Conservation (phyloP, 2,888 invertebrate genomes). For the Adelphocoris suturalis region DNA sequence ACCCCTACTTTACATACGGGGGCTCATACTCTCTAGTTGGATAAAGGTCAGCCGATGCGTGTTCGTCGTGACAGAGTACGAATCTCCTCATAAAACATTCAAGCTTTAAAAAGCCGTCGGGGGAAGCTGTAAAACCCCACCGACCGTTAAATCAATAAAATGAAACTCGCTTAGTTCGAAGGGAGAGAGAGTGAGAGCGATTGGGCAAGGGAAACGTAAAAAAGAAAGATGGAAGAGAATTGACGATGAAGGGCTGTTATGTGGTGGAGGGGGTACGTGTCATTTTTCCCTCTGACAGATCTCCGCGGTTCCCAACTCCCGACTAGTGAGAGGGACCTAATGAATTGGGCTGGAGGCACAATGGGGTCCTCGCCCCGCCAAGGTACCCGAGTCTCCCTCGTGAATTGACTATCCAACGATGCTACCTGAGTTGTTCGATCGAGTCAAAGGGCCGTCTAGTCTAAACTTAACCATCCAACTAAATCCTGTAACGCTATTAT, state of each 20-base stretch:
- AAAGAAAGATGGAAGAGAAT: slow-evolving; percentile 23
- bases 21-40: neutral
- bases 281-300: slow-evolving; percentile 4
- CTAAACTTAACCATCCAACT: neutral
- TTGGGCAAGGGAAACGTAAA: neutral
- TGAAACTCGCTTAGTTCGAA: slow-evolving; percentile 39
- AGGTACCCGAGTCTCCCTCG: neutral
- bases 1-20: too few species aligned
- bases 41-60: neutral
- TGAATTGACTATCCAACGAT: neutral
- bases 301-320: neutral
- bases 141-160: slow-evolving; percentile 42
- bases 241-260: neutral
- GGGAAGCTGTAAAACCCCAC: slow-evolving; percentile 31
- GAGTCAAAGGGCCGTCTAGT: neutral
- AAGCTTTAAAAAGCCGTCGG: slow-evolving; percentile 1
- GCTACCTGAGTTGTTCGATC: neutral
- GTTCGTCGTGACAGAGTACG: neutral
- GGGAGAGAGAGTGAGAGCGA: slow-evolving; percentile 9
- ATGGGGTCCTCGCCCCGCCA: neutral
- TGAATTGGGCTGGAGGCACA: slow-evolving; percentile 24
- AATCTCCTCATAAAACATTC: slow-evolving; percentile 18
- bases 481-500: too few species aligned
- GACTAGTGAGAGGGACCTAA: slow-evolving; percentile 10
- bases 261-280: neutral